Evolutionary conservation across 1,140 invertebrate species (phyloP), one percentile per base, ranked within the genome.

Genomic region (Nasonia giraulti): DNA sequence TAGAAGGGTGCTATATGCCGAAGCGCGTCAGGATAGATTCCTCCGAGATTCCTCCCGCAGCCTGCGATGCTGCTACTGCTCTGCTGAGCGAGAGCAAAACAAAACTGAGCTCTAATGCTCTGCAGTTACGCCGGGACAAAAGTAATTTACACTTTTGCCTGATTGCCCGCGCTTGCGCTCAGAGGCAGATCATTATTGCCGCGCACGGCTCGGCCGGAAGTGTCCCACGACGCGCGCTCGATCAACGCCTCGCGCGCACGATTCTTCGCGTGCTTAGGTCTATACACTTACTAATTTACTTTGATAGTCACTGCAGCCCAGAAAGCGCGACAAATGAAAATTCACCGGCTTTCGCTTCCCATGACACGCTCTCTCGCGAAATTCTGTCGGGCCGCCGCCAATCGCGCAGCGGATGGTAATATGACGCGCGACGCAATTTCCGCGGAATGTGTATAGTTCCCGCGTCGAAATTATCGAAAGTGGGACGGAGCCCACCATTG

Each of bases 101-200:
- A 50, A 50, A 50, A 12, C 47, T 50, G 14, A 50, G 47, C 14
- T 62, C 55, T 62, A 50, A 86, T 62, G 69, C 76, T 86, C 85
- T 87, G 84, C 84, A 87, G 82, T 89, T 90, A 89, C 80, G 83
- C 71, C 55, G 33, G 71, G 55, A 17, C 47, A 78, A 4, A 84
- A 85, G 86, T 87, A 89, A 91, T 92, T 91, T 89, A 89, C 88
- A 90, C 87, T 91, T 91, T 91, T 91, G 85, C 75, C 80, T 78
- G 77, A 90, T 90, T 87, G 82, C 81, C 40, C 50, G 55, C 55
- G 27, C 14, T 62, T 55, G 44, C 12, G 37, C 85, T 27, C 27
- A 37, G 80, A 68, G 74, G 84, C 85, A 88, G 0, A 44, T 10
- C 40, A 44, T 89, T 86, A 83, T 87, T 85, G 44, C 86, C 50